phyloP scores from a whole-genome alignment of 2,888 invertebrate species.

The Dendrolimus pini region DNA sequence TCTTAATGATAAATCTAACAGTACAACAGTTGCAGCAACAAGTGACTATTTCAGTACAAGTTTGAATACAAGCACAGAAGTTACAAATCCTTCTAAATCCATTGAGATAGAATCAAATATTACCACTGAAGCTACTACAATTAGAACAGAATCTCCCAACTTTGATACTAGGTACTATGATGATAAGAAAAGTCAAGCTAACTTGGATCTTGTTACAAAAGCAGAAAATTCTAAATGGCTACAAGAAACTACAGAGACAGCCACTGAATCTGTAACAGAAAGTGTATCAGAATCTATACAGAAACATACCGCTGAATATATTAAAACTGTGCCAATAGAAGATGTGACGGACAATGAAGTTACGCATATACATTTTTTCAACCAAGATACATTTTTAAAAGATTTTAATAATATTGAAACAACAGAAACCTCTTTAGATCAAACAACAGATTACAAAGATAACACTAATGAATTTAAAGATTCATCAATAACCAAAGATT shows the following conservation, averaged over 20 bases:
- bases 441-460: slow-evolving; percentile 1
- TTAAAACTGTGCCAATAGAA: neutral
- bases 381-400: neutral
- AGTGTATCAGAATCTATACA: neutral
- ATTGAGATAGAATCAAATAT: too few species aligned
- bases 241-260: neutral
- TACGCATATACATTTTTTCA: neutral
- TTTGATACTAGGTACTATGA: neutral
- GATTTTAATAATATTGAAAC: neutral
- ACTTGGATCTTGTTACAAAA: neutral
- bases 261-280: neutral
- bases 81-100: neutral
- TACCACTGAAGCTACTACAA: too few species aligned
- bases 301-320: neutral
- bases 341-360: neutral
- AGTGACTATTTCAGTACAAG: neutral
- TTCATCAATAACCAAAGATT: too few species aligned
- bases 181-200: neutral
- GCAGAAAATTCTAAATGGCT: neutral
- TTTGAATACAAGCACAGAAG: neutral
- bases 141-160: too few species aligned
- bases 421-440: neutral
- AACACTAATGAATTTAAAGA: neutral
- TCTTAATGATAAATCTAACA: neutral
- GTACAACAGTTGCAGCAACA: neutral